A percentile compares a stretch with the other conserved stretches of the same genome.
These are phyloP conservation scores for Gari tellinella DNA, from an alignment of 2,888 invertebrate genomes.

Conservation along the genomic window DNA sequence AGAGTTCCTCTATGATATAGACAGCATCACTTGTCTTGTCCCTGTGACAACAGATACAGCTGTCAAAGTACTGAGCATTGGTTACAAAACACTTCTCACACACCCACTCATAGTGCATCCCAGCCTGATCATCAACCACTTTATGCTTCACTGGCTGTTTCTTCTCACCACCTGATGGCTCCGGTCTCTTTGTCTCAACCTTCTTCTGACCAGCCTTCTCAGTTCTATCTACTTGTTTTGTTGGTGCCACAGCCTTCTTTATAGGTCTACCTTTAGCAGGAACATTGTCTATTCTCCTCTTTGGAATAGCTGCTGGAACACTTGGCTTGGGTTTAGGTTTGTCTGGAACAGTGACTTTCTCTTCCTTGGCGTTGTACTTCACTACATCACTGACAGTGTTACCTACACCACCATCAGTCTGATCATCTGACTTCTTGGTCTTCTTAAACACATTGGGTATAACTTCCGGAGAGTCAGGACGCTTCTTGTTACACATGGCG, in stretches of 20 bases:
- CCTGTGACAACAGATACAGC: conserved; percentile 48
- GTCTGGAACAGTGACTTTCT: conserved; percentile 3
- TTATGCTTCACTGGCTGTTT: neutral
- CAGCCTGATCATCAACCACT: no score
- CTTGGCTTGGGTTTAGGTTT: no score
- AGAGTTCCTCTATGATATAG: conserved; percentile 11
- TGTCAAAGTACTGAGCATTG: conserved; percentile 48
- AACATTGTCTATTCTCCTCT: neutral
- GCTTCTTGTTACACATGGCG: conserved; percentile 90
- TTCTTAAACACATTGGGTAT: conserved; percentile 32
- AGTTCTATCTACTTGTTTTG: no score
- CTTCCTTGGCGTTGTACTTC: conserved; percentile 9
- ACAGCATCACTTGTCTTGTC: conserved; percentile 33
- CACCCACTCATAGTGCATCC: conserved; percentile 87
- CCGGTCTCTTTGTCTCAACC: conserved; percentile 14
- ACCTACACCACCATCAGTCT: conserved; percentile 4
- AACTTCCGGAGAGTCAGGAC: conserved; percentile 9
- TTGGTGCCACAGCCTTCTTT: no score
- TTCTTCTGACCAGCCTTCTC: no score
- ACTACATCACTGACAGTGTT: conserved; percentile 6
- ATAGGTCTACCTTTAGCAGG: no score
- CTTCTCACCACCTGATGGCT: conserved; percentile 23
- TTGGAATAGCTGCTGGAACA: neutral
- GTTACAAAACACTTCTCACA: conserved; percentile 91
- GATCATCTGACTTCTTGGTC: neutral